Conservation (phyloP, 2,888 invertebrate species). For the Fragum whitleyi region DNA sequence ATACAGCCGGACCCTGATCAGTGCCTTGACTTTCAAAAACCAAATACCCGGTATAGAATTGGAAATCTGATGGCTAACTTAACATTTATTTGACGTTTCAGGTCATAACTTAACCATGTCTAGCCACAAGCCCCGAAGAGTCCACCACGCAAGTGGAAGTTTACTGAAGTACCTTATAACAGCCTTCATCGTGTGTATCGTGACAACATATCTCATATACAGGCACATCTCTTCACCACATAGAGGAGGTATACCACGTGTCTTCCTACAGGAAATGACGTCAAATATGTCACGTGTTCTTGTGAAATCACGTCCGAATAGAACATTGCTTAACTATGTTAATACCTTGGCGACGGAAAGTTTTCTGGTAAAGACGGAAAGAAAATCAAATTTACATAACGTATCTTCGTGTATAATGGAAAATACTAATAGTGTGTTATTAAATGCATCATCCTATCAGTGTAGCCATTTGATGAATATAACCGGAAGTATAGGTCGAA, state of each 20-base stretch:
- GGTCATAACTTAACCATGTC: neutral
- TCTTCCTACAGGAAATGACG: constrained; percentile 22
- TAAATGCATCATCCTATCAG: neutral
- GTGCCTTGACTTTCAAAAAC: no score
- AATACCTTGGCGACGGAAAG: no score
- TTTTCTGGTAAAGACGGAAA: neutral
- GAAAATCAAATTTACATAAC: neutral
- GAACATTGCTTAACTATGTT: neutral
- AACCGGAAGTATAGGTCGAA: constrained; percentile 60
- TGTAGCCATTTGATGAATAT: constrained; percentile 21
- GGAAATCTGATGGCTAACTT: no score
- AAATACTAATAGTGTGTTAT: no score
- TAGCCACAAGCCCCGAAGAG: neutral
- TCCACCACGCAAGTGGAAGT: neutral
- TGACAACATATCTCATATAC: constrained; percentile 11
- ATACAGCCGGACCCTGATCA: no score
- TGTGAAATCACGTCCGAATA: neutral
- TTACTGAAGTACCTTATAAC: neutral
- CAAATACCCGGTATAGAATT: no score
- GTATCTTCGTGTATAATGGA: neutral
- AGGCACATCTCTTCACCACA: constrained; percentile 1
- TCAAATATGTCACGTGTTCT: constrained; percentile 26
- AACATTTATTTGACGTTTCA: no score
- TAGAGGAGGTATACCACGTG: neutral
- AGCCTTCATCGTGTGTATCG: neutral